A percentile compares a stretch with the other conserved stretches of the same genome.
Conservation (phyloP, 2,888 invertebrate genomes). For the Ophioninae sp. region DNA sequence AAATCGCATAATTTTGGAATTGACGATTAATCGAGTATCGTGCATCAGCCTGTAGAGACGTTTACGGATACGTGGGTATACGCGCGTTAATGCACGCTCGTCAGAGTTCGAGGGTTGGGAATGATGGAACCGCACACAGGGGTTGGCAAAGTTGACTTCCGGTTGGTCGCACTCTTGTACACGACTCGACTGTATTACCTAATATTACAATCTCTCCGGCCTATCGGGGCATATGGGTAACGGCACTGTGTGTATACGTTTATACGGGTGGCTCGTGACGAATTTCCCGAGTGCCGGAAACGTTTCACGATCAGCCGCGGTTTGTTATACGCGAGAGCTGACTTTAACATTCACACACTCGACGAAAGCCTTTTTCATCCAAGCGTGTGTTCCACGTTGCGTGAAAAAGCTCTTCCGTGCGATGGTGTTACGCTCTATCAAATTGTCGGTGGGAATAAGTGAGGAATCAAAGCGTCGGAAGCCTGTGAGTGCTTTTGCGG, state of each 20-base stretch:
- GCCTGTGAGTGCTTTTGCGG: background rate
- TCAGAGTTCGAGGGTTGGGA: constrained; percentile 21
- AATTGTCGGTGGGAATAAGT: background rate
- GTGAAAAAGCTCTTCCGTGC: background rate
- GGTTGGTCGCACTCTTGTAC: constrained; percentile 54
- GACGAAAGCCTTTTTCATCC: constrained; percentile 14
- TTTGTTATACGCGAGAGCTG: constrained; percentile 10
- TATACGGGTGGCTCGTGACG: constrained; percentile 43
- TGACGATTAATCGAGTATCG: background rate
- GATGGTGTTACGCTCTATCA: background rate
- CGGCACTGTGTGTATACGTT: background rate
- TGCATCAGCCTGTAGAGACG: background rate
- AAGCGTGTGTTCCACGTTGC: background rate
- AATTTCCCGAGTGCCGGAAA: constrained; percentile 57
- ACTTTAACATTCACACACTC: background rate
- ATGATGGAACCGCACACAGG: constrained; percentile 43
- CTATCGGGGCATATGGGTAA: constrained; percentile 21
- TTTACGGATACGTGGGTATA: background rate
- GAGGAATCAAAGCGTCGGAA: background rate
- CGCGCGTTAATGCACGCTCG: constrained; percentile 10
- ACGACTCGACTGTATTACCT: constrained; percentile 58
- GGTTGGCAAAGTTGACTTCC: constrained; percentile 59
- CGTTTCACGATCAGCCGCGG: constrained; percentile 44
- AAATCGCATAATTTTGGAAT: no score
- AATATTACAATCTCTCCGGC: constrained; percentile 49